Base-by-base conservation (phyloP, 2,797 vertebrate species). In the Chelidonichthys spinosus region DNA sequence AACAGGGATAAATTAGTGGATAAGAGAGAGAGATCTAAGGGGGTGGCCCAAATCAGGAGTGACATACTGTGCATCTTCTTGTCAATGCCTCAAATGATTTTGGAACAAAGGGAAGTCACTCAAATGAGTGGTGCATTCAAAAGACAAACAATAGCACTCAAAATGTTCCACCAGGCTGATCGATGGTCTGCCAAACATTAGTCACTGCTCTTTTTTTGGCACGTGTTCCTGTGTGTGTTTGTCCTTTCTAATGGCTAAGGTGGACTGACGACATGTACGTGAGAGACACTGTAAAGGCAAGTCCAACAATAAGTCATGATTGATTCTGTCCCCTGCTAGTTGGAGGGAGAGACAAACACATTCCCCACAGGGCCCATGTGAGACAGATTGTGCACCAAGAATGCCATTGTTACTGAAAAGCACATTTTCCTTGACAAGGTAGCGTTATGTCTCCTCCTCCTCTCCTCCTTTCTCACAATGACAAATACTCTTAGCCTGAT, bases 251-350 rank as follows among this genome's bases (percentile, higher is more conserved):
- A 82, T 79, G 78, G 76, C 70, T 46, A 37, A 85, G 85, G 86
- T 84, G 75, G 84, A 84, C 77, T 79, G 79, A 90, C 86, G 89
- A 92, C 89, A 86, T 79, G 81, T 78, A 83, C 63, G 69, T 79
- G 68, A 85, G 81, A 89, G 85, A 87, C 87, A 86, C 85, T 82
- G 87, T 90, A 87, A 85, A 87, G 78, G 79, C 89, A 77, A 85
- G 85, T 85, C 87, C 85, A 87, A 87, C 92, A 91, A 92, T 90
- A 90, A 90, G 87, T 88, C 82, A 82, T 92, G 90, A 93, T 91
- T 90, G 92, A 92, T 91, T 93, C 81, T 84, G 85, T 92, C 89
- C 85, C 85, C 86, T 91, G 90, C 83, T 88, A 84, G 75, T 87
- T 82, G 81, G 80, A 78, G 74, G 74, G 81, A 78, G 78, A 90